These are phyloP conservation scores for Corynorhinus townsendii DNA, from an alignment of 2,113 vertebrate genomes.

Conservation along the genomic window DNA sequence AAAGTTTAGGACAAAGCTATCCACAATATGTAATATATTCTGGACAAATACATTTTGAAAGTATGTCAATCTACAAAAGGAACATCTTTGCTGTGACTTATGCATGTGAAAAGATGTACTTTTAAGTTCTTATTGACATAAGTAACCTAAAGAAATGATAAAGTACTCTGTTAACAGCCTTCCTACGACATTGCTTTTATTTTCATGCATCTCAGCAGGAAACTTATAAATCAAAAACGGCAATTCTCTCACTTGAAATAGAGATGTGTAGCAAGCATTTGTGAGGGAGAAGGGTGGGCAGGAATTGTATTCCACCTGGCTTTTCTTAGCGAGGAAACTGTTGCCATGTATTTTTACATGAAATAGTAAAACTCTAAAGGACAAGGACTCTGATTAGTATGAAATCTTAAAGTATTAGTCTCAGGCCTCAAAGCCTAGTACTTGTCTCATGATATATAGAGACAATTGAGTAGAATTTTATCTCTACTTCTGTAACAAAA, in stretches of 20 bases:
- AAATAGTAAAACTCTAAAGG: background rate
- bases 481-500: background rate
- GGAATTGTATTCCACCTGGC: background rate
- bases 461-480: background rate
- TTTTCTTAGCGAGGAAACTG: background rate
- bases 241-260: background rate
- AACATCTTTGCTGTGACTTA: background rate
- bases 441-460: background rate
- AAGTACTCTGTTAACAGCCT: background rate
- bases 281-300: background rate
- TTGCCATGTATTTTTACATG: background rate
- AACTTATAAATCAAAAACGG: background rate
- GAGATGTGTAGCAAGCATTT: background rate
- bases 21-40: background rate
- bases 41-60: background rate
- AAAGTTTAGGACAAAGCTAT: background rate
- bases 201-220: background rate
- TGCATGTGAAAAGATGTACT: background rate
- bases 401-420: background rate
- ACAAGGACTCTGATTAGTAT: background rate
- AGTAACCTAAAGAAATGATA: background rate
- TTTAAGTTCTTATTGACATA: constrained; percentile 25
- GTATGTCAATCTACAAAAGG: background rate
- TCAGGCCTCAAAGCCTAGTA: background rate
- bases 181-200: background rate